Conservation (phyloP, 92 coral and sea anemone species). For the Meandrina meandrites region DNA sequence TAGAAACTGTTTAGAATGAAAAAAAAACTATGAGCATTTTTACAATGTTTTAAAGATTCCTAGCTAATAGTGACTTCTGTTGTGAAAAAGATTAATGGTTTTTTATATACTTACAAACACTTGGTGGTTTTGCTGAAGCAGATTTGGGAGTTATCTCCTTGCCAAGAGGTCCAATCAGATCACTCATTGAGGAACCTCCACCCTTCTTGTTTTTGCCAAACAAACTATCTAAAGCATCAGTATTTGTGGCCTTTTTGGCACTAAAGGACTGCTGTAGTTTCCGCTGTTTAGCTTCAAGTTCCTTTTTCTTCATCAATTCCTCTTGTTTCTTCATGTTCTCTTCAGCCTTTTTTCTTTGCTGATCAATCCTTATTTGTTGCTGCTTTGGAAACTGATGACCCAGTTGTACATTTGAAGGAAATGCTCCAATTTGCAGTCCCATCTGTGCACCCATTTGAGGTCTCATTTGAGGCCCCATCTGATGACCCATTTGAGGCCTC, state of each 20-base stretch:
- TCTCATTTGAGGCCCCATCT: not conserved
- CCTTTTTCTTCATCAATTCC: slow-evolving; percentile 74
- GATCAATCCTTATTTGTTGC: slow-evolving; percentile 70
- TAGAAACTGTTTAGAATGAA: slow-evolving; percentile 57
- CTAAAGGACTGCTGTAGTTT: slow-evolving; percentile 74
- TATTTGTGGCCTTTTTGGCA: slow-evolving; percentile 54
- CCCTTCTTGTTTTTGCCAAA: slow-evolving; percentile 80
- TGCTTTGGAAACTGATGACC: slow-evolving; percentile 65
- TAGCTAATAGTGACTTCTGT: not conserved
- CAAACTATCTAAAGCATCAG: slow-evolving; percentile 65
- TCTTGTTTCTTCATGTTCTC: slow-evolving; percentile 67
- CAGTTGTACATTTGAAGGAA: slow-evolving; percentile 46
- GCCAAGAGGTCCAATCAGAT: slow-evolving; percentile 77
- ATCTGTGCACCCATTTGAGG: slow-evolving; percentile 37
- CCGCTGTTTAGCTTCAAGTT: slow-evolving; percentile 86
- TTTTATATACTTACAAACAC: slow-evolving; percentile 52
- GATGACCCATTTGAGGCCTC: slow-evolving; percentile 12
- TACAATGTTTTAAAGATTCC: not conserved
- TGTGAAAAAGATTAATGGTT: too few species aligned
- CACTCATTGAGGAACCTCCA: slow-evolving; percentile 34
- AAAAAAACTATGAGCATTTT: not conserved
- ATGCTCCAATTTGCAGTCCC: slow-evolving; percentile 34
- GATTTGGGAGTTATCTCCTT: slow-evolving; percentile 49
- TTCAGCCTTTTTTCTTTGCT: slow-evolving; percentile 79
- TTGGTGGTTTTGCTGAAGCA: slow-evolving; percentile 29